Evolutionary conservation across 2,797 vertebrate genomes (phyloP), one percentile per base, ranked within the genome.

Genomic region (Menidia menidia): DNA sequence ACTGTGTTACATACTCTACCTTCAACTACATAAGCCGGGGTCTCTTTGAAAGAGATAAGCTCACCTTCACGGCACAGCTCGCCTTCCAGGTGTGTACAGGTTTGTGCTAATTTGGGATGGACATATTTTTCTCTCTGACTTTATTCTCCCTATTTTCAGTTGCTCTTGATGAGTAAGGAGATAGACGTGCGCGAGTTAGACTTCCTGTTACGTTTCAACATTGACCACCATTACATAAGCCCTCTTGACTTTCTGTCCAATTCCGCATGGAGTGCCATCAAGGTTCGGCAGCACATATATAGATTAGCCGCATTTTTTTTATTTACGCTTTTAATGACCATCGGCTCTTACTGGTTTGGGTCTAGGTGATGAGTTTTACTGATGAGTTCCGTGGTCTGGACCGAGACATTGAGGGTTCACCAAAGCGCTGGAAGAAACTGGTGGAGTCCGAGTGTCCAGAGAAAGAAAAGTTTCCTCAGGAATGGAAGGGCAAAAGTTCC

Each of bases 181-280:
- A 91, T 92, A 52, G 85, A 92, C 10, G 73, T 84, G 69, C 90
- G 89, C 60, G 94, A 96, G 80, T 75, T 94, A 14, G 95, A 96
- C 81, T 96, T 96, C 85, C 87, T 96, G 83, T 81, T 95, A 14
- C 91, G 94, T n/a, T 96, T 94, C 85, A 94, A 94, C 76, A 92
- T 75, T 44, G 94, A 95, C 19, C 93, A 94, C 84, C 91, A 35
- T 87, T 97, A 95, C 30, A 53, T 84, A 73, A 94, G 92, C 75
- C 91, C 92, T 44, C 62, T 93, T 0, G 92, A 96, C 64, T 96
- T 97, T 78, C 90, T 95, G 31, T 92, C 93, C 64, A 95, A 93
- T 73, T 83, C 89, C 1, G 79, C 91, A 0, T 92, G 93, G 94
- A 95, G 95, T 15, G 88, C 95, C 80, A 94, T 95, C 80, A 95